phyloP scores from a whole-genome alignment of 2,113 vertebrate species.

The Tyto alba region DNA sequence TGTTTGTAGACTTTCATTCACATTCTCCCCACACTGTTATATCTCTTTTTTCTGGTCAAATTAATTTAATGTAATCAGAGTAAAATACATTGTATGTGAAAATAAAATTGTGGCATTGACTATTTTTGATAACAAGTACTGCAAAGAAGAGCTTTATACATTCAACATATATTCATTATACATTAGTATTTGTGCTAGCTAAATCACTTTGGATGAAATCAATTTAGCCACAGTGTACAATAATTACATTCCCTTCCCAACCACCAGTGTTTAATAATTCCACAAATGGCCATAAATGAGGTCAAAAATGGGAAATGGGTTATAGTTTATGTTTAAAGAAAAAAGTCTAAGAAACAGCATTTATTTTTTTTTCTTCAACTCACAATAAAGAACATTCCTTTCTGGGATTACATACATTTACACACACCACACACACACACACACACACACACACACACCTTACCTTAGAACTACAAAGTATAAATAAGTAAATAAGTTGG shows the following conservation, averaged over 20 bases:
- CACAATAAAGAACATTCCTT: not conserved
- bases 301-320: not conserved
- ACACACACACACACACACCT: too few species aligned
- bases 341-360: not conserved
- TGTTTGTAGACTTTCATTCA: slow-evolving; percentile 38
- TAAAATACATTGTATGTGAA: slow-evolving; percentile 8
- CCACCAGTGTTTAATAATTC: not conserved
- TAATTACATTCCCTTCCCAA: not conserved
- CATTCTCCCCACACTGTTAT: not conserved
- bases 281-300: not conserved
- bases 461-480: not conserved
- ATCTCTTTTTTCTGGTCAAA: slow-evolving; percentile 23
- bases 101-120: not conserved
- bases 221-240: not conserved
- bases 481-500: not conserved
- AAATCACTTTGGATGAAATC: not conserved
- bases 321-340: not conserved
- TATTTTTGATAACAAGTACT: not conserved
- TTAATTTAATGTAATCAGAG: slow-evolving; percentile 29
- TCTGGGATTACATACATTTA: not conserved
- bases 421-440: too few species aligned
- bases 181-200: not conserved
- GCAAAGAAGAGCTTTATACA: not conserved
- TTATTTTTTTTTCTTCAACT: not conserved
- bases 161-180: not conserved